A percentile compares a stretch with the other conserved stretches of the same genome.
Conservation (phyloP, 2,797 vertebrate genomes). For the Aselliscus stoliczkanus region DNA sequence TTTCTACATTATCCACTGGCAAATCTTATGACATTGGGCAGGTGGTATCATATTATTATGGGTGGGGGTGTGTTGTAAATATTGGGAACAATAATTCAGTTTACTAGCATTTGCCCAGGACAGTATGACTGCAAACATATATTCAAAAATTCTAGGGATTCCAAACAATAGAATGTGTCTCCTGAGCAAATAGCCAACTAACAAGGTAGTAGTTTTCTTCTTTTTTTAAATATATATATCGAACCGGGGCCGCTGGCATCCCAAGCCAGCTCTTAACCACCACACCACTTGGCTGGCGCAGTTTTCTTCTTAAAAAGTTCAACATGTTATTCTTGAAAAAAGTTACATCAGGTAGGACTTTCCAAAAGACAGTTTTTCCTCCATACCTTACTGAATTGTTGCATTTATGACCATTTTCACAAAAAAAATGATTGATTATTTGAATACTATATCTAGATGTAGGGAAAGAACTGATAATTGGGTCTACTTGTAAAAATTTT, state of each 20-base stretch:
- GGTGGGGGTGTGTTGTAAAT: neutral
- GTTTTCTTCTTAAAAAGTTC: neutral
- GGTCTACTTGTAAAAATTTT: neutral
- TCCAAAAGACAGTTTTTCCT: neutral
- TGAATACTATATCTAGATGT: neutral
- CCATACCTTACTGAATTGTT: neutral
- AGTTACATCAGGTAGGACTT: neutral
- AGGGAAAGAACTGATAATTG: neutral
- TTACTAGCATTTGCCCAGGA: neutral
- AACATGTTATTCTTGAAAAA: constrained; percentile 1
- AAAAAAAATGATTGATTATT: neutral
- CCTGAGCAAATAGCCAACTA: neutral
- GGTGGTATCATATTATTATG: neutral
- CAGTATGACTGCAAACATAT: neutral
- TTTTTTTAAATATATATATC: no score
- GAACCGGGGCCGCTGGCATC: no score
- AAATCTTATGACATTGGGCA: neutral
- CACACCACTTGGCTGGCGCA: no score
- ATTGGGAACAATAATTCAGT: neutral
- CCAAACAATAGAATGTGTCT: neutral
- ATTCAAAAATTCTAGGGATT: neutral
- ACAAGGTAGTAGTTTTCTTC: neutral
- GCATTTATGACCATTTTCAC: neutral
- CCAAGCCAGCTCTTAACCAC: no score
- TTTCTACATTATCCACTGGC: neutral